phyloP scores from a whole-genome alignment of 2,888 invertebrate species.

The Portevinia maculata region DNA sequence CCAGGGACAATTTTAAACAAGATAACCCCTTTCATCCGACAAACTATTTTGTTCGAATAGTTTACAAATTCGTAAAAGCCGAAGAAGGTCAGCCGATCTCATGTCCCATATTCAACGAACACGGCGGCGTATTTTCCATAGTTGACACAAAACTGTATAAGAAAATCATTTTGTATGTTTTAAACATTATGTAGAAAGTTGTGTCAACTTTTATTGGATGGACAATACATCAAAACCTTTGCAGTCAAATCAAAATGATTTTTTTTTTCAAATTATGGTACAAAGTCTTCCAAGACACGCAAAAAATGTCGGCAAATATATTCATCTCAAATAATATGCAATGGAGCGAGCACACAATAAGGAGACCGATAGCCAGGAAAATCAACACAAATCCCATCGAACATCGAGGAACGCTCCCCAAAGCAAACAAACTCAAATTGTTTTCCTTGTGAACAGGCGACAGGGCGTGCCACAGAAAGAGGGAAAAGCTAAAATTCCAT shows the following conservation, averaged over 20 bases:
- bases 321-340: conserved; percentile 27
- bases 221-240: conserved; percentile 40
- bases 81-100: conserved; percentile 40
- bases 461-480: too few species aligned
- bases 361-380: background rate
- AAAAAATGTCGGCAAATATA: conserved; percentile 34
- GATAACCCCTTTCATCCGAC: conserved; percentile 43
- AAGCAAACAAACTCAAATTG: conserved; percentile 21
- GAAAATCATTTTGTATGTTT: too few species aligned
- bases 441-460: background rate
- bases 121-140: conserved; percentile 22
- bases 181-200: too few species aligned
- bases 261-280: conserved; percentile 40
- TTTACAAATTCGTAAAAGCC: conserved; percentile 53
- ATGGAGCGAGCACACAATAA: background rate
- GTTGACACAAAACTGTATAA: too few species aligned
- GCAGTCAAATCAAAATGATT: conserved; percentile 45
- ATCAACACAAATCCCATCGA: conserved; percentile 26
- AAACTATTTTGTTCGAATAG: conserved; percentile 55
- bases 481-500: conserved; percentile 22
- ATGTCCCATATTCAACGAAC: background rate
- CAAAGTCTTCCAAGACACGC: conserved; percentile 7
- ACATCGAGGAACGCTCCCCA: conserved; percentile 16
- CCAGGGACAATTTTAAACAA: conserved; percentile 41
- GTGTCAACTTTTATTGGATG: too few species aligned